Evolutionary conservation across 2,113 vertebrate species (phyloP).

Genomic region (Corydoras sp.): DNA sequence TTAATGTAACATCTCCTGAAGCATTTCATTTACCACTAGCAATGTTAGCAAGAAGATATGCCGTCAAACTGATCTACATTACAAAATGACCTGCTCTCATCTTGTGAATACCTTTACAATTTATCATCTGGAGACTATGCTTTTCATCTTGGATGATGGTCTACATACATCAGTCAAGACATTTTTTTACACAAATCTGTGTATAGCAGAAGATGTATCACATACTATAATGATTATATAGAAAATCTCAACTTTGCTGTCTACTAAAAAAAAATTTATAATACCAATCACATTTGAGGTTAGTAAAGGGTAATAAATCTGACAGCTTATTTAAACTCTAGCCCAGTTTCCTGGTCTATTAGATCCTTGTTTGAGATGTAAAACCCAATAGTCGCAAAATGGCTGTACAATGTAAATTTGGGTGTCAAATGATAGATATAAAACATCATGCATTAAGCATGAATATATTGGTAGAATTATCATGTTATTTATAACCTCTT

Average conservation of each 20-base stretch:
- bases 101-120: slow-evolving; percentile 45
- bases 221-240: slow-evolving; percentile 44
- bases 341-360: no score
- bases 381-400: no score
- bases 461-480: no score
- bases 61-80: slow-evolving; percentile 59
- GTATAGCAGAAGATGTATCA: slow-evolving; percentile 53
- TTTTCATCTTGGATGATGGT: slow-evolving; percentile 52
- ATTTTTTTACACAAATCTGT: slow-evolving; percentile 52
- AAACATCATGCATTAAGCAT: no score
- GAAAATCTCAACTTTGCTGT: slow-evolving; percentile 36
- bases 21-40: slow-evolving; percentile 62
- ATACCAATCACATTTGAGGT: no score
- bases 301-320: no score
- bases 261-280: slow-evolving; percentile 14
- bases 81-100: slow-evolving; percentile 49
- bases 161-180: slow-evolving; percentile 56
- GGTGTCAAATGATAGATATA: no score
- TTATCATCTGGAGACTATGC: slow-evolving; percentile 53
- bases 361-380: no score
- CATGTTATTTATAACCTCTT: no score
- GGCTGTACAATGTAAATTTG: no score
- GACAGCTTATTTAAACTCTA: no score
- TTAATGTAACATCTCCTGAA: slow-evolving; percentile 60
- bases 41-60: slow-evolving; percentile 50